These are phyloP conservation scores for Drosophila longiperda DNA, from an alignment of 2,888 invertebrate species.

Conservation along the genomic window DNA sequence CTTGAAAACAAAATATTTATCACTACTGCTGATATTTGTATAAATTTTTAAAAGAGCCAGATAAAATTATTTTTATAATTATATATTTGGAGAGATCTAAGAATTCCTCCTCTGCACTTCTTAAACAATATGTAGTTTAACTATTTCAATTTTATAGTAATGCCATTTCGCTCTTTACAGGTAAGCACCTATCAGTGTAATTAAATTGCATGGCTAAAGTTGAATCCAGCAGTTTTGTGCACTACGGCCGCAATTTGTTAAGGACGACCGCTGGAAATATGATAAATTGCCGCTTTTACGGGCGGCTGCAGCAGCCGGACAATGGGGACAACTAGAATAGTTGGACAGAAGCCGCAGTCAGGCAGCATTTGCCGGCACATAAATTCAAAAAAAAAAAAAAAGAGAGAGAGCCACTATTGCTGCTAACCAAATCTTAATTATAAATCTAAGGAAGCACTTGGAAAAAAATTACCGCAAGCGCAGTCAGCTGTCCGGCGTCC, in stretches of 20 bases:
- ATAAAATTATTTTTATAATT: not conserved
- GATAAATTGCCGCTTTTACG: slow-evolving; percentile 68
- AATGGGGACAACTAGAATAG: slow-evolving; percentile 6
- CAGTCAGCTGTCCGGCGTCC: slow-evolving; percentile 58
- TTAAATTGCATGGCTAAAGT: slow-evolving; percentile 63
- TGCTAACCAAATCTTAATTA: slow-evolving; percentile 84
- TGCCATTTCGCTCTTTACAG: slow-evolving; percentile 19
- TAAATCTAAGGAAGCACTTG: slow-evolving; percentile 83
- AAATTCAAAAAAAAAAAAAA: slow-evolving; percentile 71
- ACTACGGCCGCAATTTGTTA: slow-evolving; percentile 54
- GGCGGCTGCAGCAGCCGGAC: slow-evolving; percentile 46
- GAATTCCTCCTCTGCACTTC: not conserved
- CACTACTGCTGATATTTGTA: not conserved
- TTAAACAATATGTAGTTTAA: not conserved
- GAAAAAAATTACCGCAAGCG: slow-evolving; percentile 78
- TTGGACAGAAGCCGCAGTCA: slow-evolving; percentile 24
- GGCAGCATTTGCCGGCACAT: slow-evolving; percentile 69
- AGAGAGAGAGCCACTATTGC: slow-evolving; percentile 71
- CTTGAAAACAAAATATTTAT: not conserved
- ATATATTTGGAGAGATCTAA: not conserved
- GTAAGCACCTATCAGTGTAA: slow-evolving; percentile 60
- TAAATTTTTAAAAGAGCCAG: not conserved
- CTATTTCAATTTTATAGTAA: slow-evolving; percentile 2
- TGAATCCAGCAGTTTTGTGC: slow-evolving; percentile 42
- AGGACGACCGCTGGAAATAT: slow-evolving; percentile 62